Conservation (phyloP, 2,888 invertebrate species). For the Copidosoma aretas region DNA sequence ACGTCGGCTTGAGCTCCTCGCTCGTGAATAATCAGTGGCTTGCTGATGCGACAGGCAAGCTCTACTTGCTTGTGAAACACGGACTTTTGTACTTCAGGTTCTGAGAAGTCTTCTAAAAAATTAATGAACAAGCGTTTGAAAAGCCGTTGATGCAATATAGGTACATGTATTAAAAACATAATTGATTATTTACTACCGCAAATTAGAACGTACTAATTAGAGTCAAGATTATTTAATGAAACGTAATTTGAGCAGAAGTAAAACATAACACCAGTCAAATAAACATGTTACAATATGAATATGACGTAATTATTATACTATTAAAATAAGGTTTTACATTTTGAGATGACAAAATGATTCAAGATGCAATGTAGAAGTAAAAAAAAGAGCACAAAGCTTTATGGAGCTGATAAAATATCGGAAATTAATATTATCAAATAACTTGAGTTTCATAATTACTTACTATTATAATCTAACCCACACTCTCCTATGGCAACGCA, state of each 20-base stretch:
- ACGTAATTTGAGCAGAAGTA: no score
- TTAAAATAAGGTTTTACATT: no score
- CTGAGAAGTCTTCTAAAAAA: constrained; percentile 76
- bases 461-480: constrained; percentile 89
- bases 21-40: constrained; percentile 90
- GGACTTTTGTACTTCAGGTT: constrained; percentile 82
- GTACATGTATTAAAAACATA: no score
- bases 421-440: neutral
- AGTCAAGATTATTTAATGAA: no score
- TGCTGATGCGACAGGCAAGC: constrained; percentile 84
- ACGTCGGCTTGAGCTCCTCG: constrained; percentile 89
- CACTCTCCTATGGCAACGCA: constrained; percentile 95
- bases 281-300: no score
- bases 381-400: no score
- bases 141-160: neutral
- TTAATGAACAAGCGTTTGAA: neutral
- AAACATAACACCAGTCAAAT: no score
- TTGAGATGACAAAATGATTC: no score
- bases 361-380: no score
- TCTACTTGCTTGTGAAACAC: constrained; percentile 89
- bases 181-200: neutral
- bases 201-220: no score
- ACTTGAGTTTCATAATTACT: constrained; percentile 11
- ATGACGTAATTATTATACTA: no score
- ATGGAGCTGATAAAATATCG: neutral